A percentile compares a stretch with the other conserved stretches of the same genome.
Conservation (phyloP, 2,797 vertebrate species). For the Sarcoramphus papa region DNA sequence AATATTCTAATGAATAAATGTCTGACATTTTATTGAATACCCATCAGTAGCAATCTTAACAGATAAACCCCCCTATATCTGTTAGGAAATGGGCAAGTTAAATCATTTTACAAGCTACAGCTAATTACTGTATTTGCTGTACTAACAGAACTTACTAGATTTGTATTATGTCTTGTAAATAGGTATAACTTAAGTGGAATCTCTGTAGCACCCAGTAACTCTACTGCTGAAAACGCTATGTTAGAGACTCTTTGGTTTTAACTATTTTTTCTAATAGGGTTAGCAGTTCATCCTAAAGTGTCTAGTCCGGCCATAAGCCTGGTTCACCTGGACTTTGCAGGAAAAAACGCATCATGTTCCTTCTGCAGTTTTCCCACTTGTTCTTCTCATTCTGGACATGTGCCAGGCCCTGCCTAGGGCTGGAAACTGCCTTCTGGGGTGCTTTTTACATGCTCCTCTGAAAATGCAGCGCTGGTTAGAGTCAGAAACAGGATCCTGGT, state of each 20-base stretch:
- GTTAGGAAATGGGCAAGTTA: not conserved
- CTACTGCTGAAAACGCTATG: not conserved
- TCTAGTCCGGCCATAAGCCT: not conserved
- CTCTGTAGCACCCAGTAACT: not conserved
- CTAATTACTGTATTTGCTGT: slow-evolving; percentile 27
- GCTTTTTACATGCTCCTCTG: not conserved
- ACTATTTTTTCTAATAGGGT: not conserved
- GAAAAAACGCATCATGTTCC: not conserved
- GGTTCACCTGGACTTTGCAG: not conserved
- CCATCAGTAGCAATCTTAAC: not conserved
- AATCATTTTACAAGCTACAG: slow-evolving; percentile 21
- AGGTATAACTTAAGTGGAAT: slow-evolving; percentile 41
- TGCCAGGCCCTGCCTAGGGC: not conserved
- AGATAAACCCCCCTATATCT: not conserved
- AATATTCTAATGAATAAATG: slow-evolving; percentile 28
- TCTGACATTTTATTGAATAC: slow-evolving; percentile 38
- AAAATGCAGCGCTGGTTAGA: not conserved
- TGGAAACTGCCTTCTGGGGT: not conserved
- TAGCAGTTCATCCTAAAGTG: not conserved
- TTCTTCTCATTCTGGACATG: not conserved
- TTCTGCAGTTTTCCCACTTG: not conserved
- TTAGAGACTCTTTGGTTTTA: slow-evolving; percentile 6
- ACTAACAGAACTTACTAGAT: slow-evolving; percentile 39
- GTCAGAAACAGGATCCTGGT: not conserved
- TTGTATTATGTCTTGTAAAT: slow-evolving; percentile 57